Base-by-base conservation (phyloP, 1,140 invertebrate species). In the Littorina saxatilis region DNA sequence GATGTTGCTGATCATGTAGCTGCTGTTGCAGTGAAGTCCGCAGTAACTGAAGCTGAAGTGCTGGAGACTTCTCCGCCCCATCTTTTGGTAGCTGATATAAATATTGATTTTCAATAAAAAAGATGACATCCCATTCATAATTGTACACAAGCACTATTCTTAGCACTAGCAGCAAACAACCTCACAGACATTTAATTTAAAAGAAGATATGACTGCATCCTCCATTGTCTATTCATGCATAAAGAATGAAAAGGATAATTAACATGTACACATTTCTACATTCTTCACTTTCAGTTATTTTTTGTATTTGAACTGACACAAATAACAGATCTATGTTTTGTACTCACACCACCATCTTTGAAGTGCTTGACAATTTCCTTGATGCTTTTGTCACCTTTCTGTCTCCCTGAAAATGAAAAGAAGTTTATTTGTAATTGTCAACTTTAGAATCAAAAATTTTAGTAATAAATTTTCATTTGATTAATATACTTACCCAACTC, bases 281-380 rank as follows among this genome's bases (percentile, higher is more conserved):
- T n/a, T n/a, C n/a, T n/a, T n/a, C n/a, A n/a, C n/a, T n/a, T n/a
- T n/a, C n/a, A n/a, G n/a, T n/a, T n/a, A n/a, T n/a, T n/a, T n/a
- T n/a, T n/a, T n/a, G n/a, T n/a, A n/a, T n/a, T n/a, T n/a, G n/a
- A n/a, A n/a, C n/a, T n/a, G n/a, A n/a, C n/a, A n/a, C n/a, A n/a
- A n/a, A n/a, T n/a, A n/a, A n/a, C n/a, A n/a, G n/a, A n/a, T n/a
- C n/a, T n/a, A n/a, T n/a, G n/a, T n/a, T n/a, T n/a, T n/a, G n/a
- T n/a, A n/a, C n/a, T n/a, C n/a, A n/a, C n/a, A n/a, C n/a, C 68
- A 72, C 27, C 35, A 20, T 63, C 76, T 78, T 78, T 78, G 0
- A 78, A 32, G 52, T 63, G 55, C n/a, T 63, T 78, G 52, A 78
- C 32, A 39, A 78, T 32, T 27, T 78, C 76, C 37, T 78, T 78